These are phyloP conservation scores for Metalampra italica DNA, from an alignment of 2,888 invertebrate genomes.

Conservation along the genomic window DNA sequence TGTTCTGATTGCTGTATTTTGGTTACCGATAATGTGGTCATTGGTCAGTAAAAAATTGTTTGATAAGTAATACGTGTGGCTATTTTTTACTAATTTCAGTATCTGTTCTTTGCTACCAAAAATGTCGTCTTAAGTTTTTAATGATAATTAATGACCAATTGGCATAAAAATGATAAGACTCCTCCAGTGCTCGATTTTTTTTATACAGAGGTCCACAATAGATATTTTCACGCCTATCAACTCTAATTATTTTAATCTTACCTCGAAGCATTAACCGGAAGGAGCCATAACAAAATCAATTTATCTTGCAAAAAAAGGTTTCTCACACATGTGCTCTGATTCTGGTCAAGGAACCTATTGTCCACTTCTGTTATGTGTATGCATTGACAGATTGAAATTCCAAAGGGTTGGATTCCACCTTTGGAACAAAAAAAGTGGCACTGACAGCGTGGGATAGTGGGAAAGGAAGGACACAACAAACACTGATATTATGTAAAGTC, in stretches of 20 bases:
- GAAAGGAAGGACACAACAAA: slow-evolving; percentile 13
- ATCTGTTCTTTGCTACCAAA: too few relatives aligned
- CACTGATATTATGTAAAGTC: background rate
- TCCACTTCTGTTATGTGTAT: slow-evolving; percentile 48
- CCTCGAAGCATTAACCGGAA: slow-evolving; percentile 18
- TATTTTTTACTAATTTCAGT: too few relatives aligned
- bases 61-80: too few relatives aligned
- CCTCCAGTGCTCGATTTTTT: too few relatives aligned
- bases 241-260: background rate
- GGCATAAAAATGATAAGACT: too few relatives aligned
- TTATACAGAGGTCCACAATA: too few relatives aligned
- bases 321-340: slow-evolving; percentile 59
- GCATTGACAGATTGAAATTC: slow-evolving; percentile 38
- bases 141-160: too few relatives aligned
- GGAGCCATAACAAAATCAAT: slow-evolving; percentile 29
- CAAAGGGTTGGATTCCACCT: slow-evolving; percentile 69
- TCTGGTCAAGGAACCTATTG: slow-evolving; percentile 73
- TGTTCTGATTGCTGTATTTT: slow-evolving; percentile 11
- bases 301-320: slow-evolving; percentile 35
- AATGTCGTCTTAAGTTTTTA: too few relatives aligned
- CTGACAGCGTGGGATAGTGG: slow-evolving; percentile 67
- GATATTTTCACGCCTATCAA: too few relatives aligned
- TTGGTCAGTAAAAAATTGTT: too few relatives aligned
- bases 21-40: background rate
- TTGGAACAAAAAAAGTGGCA: slow-evolving; percentile 39